Base-by-base conservation (phyloP, 2,113 vertebrate species). In the Neodontobutis hainanensis region DNA sequence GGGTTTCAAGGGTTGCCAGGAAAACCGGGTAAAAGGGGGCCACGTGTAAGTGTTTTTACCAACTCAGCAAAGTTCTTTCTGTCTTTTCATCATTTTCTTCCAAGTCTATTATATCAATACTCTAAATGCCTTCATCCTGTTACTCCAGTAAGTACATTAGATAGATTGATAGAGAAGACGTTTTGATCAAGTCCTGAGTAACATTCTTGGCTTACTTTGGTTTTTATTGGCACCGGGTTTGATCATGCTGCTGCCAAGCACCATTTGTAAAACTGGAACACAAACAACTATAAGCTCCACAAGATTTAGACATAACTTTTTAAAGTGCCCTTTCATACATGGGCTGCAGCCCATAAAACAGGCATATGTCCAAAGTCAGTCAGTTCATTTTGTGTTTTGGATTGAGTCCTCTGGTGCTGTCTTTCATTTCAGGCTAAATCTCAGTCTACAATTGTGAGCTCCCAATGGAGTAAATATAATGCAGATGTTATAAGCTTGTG, bases 1-100 rank as follows among this genome's bases (percentile, higher is more conserved):
- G 97, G 97, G 73, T 90, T 94, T 69, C 93, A 94, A 0, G 97
- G 97, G 35, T 92, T 95, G 70, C 93, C 93, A 87, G 97, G 97
- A 84, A 91, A 92, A 75, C 92, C 92, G 8, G 97, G 97, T 55
- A 94, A 94, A 84, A 93, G 94, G 86, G 97, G 96, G 0, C 93
- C 95, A 35, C 84, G 94, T 91, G 97, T 99, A 91, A 95, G 96
- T 92, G 4, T 44, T 71, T 7, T 3, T 9, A 12, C 14, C 6
- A 5, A 14, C 53, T 56, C 45, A 52, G 46, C 27, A 27, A 38
- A 4, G 11, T 47, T 8, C n/a, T 34, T 11, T 43, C 8, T 16
- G 5, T 47, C 34, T 56, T 14, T 45, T 16, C 44, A 11, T 55
- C 4, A 10, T 55, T 16, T 40, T 44, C 16, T 55, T 16, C 38